Evolutionary conservation across 1,140 invertebrate species (phyloP).

Genomic region (Drosophila auraria): DNA sequence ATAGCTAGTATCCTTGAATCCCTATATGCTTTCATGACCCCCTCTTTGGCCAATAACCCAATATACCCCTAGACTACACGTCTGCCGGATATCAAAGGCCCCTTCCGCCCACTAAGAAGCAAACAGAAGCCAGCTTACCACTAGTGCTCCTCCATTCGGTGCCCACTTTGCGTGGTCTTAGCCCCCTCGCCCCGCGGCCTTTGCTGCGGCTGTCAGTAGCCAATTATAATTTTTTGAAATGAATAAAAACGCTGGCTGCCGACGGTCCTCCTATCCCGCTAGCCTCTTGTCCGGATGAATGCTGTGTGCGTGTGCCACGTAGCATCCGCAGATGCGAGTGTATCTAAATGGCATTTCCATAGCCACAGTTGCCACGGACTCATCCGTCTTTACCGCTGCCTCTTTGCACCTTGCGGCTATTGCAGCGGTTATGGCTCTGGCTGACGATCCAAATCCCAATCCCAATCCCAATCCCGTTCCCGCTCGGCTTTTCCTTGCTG

Average conservation of each 20-base stretch:
- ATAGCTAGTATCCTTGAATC: neutral
- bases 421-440: conserved; percentile 59
- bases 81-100: conserved; percentile 19
- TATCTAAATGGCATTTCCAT: conserved; percentile 78
- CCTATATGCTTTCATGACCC: neutral
- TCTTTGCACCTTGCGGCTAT: conserved; percentile 76
- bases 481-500: conserved; percentile 22
- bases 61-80: conserved; percentile 4
- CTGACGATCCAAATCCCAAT: conserved; percentile 17
- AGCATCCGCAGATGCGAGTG: conserved; percentile 37
- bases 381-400: conserved; percentile 28
- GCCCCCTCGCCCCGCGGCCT: conserved; percentile 13
- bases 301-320: conserved; percentile 41
- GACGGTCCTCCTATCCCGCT: conserved; percentile 7
- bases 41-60: neutral
- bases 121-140: conserved; percentile 39
- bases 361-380: conserved; percentile 52
- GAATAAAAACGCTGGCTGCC: conserved; percentile 71
- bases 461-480: conserved; percentile 13
- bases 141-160: conserved; percentile 4
- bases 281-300: conserved; percentile 19
- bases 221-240: conserved; percentile 80
- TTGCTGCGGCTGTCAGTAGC: conserved; percentile 64
- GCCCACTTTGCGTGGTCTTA: conserved; percentile 16
- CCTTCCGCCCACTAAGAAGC: conserved; percentile 31